Evolutionary conservation across 2,888 invertebrate genomes (phyloP).

Genomic region (Drosophila kambysellisi): DNA sequence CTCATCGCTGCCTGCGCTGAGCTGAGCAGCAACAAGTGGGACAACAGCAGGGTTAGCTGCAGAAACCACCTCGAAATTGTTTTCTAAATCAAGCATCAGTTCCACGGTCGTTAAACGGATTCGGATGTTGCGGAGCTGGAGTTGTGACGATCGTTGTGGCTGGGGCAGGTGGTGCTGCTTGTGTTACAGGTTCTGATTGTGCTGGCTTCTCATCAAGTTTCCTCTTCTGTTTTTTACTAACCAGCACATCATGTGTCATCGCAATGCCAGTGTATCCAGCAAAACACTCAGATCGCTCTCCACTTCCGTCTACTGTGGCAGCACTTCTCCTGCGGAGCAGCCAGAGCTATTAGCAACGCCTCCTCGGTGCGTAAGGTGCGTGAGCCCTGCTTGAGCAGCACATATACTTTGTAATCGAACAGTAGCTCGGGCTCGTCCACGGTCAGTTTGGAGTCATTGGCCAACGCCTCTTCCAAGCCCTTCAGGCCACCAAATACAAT

Average conservation of each 20-base stretch:
- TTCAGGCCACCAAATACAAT: slow-evolving; percentile 98
- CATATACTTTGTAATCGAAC: slow-evolving; percentile 96
- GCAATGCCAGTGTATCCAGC: slow-evolving; percentile 80
- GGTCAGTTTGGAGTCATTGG: slow-evolving; percentile 91
- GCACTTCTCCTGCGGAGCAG: slow-evolving; percentile 89
- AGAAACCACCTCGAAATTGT: slow-evolving; percentile 75
- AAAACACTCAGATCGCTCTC: slow-evolving; percentile 85
- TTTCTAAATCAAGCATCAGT: slow-evolving; percentile 9
- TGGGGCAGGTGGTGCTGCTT: neutral
- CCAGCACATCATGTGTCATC: slow-evolving; percentile 59
- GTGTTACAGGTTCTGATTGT: neutral
- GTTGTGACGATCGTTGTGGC: neutral
- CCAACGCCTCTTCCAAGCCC: slow-evolving; percentile 95
- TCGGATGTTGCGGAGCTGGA: slow-evolving; percentile 6
- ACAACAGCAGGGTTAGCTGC: slow-evolving; percentile 15
- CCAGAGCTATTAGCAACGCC: slow-evolving; percentile 92
- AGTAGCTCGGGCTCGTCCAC: slow-evolving; percentile 92
- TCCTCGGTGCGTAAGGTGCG: slow-evolving; percentile 98
- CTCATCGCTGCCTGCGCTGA: slow-evolving; percentile 26
- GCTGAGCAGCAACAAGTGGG: neutral
- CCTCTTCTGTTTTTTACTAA: slow-evolving; percentile 64
- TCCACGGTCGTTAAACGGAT: slow-evolving; percentile 50
- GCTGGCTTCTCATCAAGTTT: slow-evolving; percentile 21
- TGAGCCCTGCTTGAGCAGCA: slow-evolving; percentile 96
- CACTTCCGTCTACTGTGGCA: slow-evolving; percentile 86